Percentiles rank a stretch among this genome's conserved stretches.
These are phyloP conservation scores for Diachasma alloeum DNA, from an alignment of 1,140 invertebrate genomes.

Conservation along the genomic window DNA sequence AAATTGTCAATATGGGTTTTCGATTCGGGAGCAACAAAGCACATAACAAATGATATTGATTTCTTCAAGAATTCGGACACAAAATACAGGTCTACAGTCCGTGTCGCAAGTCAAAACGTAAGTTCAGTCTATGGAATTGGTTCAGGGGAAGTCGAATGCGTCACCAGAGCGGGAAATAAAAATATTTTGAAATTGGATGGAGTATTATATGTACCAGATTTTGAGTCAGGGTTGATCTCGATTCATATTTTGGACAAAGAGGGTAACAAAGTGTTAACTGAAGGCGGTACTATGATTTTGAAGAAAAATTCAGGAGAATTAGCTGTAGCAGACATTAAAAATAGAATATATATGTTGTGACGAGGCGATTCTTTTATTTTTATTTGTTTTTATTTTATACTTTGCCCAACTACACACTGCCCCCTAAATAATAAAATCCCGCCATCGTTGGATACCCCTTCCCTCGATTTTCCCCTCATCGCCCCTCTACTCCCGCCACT, in stretches of 20 bases:
- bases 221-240: not conserved
- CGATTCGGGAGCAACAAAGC: not conserved
- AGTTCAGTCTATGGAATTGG: not conserved
- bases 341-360: too few relatives aligned
- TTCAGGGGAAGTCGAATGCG: not conserved
- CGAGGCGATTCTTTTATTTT: too few relatives aligned
- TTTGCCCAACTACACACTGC: too few relatives aligned
- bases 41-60: not conserved
- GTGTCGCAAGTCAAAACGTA: not conserved
- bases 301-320: not conserved
- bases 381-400: too few relatives aligned
- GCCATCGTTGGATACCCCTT: too few relatives aligned
- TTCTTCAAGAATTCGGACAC: not conserved
- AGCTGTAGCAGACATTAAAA: not conserved
- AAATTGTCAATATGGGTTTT: not conserved
- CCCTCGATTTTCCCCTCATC: too few relatives aligned
- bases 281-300: not conserved
- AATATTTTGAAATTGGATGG: not conserved
- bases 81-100: too few relatives aligned
- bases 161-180: not conserved
- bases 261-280: not conserved
- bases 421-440: too few relatives aligned
- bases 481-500: too few relatives aligned
- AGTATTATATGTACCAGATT: not conserved
- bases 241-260: not conserved